A percentile compares a stretch with the other conserved stretches of the same genome.
Evolutionary conservation across 1,140 invertebrate species (phyloP).

Genomic region (Myzus persicae): DNA sequence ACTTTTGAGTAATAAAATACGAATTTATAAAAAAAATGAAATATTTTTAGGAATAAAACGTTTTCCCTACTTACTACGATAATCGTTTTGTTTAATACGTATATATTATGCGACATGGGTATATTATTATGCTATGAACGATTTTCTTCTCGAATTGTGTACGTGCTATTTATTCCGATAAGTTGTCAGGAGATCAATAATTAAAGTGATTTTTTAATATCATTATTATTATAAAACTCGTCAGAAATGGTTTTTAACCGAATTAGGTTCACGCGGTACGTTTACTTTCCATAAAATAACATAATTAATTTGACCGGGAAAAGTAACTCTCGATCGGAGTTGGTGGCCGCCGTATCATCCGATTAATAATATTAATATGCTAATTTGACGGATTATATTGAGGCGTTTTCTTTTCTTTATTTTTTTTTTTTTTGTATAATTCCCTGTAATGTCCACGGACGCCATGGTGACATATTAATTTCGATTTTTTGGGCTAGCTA

Average conservation of each 20-base stretch:
- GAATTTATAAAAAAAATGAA: not conserved
- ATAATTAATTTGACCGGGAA: slow-evolving; percentile 23
- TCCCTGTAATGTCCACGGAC: not conserved
- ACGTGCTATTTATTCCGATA: not conserved
- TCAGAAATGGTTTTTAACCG: not conserved
- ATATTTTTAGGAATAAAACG: not conserved
- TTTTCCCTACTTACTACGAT: no score
- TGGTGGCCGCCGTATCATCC: not conserved
- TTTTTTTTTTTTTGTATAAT: not conserved
- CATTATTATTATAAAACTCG: not conserved
- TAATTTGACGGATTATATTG: not conserved
- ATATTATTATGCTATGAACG: not conserved
- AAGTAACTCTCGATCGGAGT: not conserved
- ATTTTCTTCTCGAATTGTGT: not conserved
- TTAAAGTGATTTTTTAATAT: not conserved
- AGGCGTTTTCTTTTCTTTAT: not conserved
- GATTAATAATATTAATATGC: not conserved
- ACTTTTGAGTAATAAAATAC: not conserved
- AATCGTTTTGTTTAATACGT: no score
- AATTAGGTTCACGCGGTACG: not conserved
- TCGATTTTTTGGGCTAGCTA: not conserved
- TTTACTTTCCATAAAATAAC: slow-evolving; percentile 2
- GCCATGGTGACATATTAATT: not conserved
- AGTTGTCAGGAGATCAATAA: not conserved
- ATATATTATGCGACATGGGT: not conserved